phyloP scores from a whole-genome alignment of 2,888 invertebrate genomes.

The Platycheirus albimanus region DNA sequence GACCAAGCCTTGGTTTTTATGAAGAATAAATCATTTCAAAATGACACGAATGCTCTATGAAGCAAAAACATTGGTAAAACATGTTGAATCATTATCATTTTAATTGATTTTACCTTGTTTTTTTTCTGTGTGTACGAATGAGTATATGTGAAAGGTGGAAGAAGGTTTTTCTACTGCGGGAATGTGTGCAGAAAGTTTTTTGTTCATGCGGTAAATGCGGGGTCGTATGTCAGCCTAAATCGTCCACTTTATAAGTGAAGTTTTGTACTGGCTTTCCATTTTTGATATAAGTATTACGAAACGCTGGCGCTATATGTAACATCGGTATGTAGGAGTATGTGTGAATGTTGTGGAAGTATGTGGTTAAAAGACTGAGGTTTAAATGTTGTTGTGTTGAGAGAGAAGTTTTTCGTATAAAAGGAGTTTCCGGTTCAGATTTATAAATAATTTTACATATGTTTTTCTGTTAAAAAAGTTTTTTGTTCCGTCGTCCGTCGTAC shows the following conservation, averaged over 20 bases:
- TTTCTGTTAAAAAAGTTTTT: conserved; percentile 21
- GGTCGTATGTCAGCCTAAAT: conserved; percentile 61
- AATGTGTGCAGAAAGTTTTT: conserved; percentile 38
- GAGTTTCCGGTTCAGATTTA: conserved; percentile 59
- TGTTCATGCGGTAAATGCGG: conserved; percentile 52
- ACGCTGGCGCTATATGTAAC: too few species aligned
- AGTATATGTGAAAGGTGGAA: too few species aligned
- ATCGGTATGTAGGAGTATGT: background rate
- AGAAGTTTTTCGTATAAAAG: conserved; percentile 27
- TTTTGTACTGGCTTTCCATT: conserved; percentile 39
- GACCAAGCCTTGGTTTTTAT: too few species aligned
- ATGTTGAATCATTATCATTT: too few species aligned
- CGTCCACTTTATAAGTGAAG: conserved; percentile 57
- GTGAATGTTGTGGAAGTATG: conserved; percentile 34
- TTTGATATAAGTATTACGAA: too few species aligned
- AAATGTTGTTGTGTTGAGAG: background rate
- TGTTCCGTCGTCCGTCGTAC: background rate
- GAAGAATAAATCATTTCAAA: too few species aligned
- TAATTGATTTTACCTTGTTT: too few species aligned
- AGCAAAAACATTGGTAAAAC: too few species aligned
- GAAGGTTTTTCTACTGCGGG: too few species aligned
- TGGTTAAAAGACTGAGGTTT: conserved; percentile 9
- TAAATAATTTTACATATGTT: conserved; percentile 55
- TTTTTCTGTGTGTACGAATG: too few species aligned
- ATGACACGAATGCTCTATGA: too few species aligned